phyloP scores from a whole-genome alignment of 2,888 invertebrate species.

The Petrolisthes manimaculis region DNA sequence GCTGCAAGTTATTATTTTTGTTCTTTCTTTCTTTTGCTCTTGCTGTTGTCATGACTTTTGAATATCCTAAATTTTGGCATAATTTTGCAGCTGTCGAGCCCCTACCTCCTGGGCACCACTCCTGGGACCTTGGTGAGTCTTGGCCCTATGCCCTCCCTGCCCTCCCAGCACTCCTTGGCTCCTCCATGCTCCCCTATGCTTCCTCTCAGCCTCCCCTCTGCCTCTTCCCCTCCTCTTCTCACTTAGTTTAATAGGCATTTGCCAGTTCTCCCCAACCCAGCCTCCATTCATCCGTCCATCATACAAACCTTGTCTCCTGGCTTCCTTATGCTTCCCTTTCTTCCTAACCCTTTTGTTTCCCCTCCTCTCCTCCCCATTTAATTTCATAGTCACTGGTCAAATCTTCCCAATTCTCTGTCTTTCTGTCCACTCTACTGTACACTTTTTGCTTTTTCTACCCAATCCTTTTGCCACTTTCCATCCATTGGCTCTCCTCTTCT shows the following conservation, averaged over 20 bases:
- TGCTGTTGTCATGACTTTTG: slow-evolving; percentile 51
- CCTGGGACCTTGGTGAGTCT: slow-evolving; percentile 65
- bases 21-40: slow-evolving; percentile 21
- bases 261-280: not conserved
- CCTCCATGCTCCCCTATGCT: not conserved
- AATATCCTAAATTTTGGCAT: slow-evolving; percentile 61
- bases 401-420: not conserved
- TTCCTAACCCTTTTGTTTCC: not conserved
- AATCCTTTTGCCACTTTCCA: not conserved
- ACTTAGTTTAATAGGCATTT: not conserved
- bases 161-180: not conserved
- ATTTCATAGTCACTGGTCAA: not conserved
- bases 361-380: not conserved
- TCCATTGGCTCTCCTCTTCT: not conserved
- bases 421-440: not conserved
- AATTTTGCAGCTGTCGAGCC: slow-evolving; percentile 65
- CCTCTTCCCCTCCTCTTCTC: not conserved
- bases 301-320: not conserved
- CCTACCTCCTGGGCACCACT: slow-evolving; percentile 65
- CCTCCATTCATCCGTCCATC: not conserved
- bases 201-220: not conserved
- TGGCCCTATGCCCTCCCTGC: slow-evolving; percentile 26
- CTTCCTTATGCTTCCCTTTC: not conserved
- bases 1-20: not conserved
- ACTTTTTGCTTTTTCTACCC: not conserved